Evolutionary conservation across 2,797 vertebrate species (phyloP).

Genomic region (Hozukius guyotensis): DNA sequence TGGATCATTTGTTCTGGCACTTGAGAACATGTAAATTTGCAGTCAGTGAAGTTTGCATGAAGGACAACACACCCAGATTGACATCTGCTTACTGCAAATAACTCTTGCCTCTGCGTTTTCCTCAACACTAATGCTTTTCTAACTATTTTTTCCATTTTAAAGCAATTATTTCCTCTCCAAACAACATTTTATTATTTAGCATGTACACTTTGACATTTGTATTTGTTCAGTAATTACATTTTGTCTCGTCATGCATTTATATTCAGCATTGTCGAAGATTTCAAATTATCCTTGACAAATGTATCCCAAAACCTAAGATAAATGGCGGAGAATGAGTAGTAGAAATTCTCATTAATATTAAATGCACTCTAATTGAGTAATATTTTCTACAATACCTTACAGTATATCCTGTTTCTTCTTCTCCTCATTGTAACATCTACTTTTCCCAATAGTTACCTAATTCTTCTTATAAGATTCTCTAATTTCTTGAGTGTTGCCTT

Average conservation of each 20-base stretch:
- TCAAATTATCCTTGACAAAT: too few species aligned
- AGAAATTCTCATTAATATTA: neutral
- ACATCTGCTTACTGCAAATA: neutral
- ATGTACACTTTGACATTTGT: neutral
- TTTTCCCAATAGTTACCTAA: too few species aligned
- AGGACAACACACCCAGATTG: neutral
- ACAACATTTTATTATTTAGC: neutral
- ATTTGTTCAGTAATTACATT: neutral
- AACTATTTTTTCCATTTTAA: neutral
- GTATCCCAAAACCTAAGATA: neutral
- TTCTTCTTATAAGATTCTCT: too few species aligned
- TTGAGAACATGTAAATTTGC: constrained; percentile 26
- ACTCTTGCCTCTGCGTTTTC: neutral
- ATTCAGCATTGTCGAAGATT: too few species aligned
- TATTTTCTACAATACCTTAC: too few species aligned
- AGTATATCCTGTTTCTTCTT: too few species aligned
- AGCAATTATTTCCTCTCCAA: neutral
- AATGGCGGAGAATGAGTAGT: neutral
- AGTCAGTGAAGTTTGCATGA: constrained; percentile 30
- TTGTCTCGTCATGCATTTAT: neutral
- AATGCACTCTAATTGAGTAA: too few species aligned
- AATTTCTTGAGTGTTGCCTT: neutral
- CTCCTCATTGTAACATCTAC: too few species aligned
- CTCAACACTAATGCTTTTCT: too few species aligned
- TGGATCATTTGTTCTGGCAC: neutral